Evolutionary conservation across 1,140 invertebrate species (phyloP), one percentile per base, ranked within the genome.

Genomic region (Lanistes nyassanus): DNA sequence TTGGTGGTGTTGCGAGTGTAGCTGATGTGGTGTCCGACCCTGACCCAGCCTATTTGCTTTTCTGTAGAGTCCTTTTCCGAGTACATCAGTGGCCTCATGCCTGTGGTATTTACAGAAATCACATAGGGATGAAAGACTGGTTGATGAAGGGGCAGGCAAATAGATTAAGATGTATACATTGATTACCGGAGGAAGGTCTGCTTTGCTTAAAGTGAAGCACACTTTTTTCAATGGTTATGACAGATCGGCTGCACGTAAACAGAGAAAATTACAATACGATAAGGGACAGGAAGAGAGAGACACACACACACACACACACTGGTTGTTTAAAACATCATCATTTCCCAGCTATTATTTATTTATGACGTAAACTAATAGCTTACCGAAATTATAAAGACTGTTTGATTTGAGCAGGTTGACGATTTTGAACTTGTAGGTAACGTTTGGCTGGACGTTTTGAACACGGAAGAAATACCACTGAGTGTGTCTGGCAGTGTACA

Each of bases 401-500:
- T 87, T 85, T 69, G 78, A 76, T 67, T 89, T 89, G 34, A 88
- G 82, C 4, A 89, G 73, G 74, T 90, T 90, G 62, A 89, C 84
- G 19, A 90, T 89, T 47, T 82, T 81, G 76, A 90, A 86, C 67
- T 84, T 84, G 76, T 90, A 90, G 1, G 84, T 85, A 34, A 89
- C 75, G 16, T 83, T 83, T 3, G 84, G 87, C 5, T 87, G 81
- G 0, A 80, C 81, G 65, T 88, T 89, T 60, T 82, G 79, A n/a
- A 89, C 81, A 23, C 87, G 77, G 82, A 90, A 90, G 80, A 89
- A 90, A 74, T 86, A 90, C 89, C 89, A 90, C 66, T 90, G 88
- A 1, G 89, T 90, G 77, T 90, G 89, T 36, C 87, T 77, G 51
- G 79, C 84, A n/a, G 89, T 90, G 79, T 88, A 88, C 26, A 90